phyloP scores from a whole-genome alignment of 1,140 invertebrate species.

The Eumaeus atala region DNA sequence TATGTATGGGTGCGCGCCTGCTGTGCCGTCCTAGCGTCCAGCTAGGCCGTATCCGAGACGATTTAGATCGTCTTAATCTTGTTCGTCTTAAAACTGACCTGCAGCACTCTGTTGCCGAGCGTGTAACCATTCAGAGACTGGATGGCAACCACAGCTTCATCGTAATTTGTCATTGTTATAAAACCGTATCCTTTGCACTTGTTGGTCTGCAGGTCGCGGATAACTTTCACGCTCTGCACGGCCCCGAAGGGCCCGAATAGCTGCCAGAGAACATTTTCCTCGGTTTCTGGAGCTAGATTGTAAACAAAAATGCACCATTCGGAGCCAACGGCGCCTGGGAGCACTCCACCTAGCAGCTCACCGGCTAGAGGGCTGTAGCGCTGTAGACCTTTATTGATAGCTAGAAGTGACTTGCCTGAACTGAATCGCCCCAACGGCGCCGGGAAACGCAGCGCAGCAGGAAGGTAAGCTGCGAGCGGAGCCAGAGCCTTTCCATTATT shows the following conservation, averaged over 20 bases:
- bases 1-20: constrained; percentile 69
- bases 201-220: constrained; percentile 97
- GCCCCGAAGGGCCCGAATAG: constrained; percentile 99
- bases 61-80: constrained; percentile 92
- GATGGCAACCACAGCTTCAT: constrained; percentile 97
- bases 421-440: constrained; percentile 81
- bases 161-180: constrained; percentile 99
- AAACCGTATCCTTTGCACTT: constrained; percentile 99
- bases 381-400: constrained; percentile 77
- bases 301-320: constrained; percentile 99
- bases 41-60: constrained; percentile 53
- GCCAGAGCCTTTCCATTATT: constrained; percentile 93
- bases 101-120: constrained; percentile 96
- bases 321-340: constrained; percentile 75
- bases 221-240: constrained; percentile 98
- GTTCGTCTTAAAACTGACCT: constrained; percentile 98
- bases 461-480: constrained; percentile 93
- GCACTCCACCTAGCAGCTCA: constrained; percentile 85
- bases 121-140: constrained; percentile 98
- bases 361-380: constrained; percentile 96
- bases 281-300: constrained; percentile 97
- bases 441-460: constrained; percentile 80
- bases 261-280: constrained; percentile 99
- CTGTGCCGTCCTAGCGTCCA: constrained; percentile 69
- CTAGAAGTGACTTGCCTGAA: constrained; percentile 78